phyloP scores from a whole-genome alignment of 2,888 invertebrate species.

The Portevinia maculata region DNA sequence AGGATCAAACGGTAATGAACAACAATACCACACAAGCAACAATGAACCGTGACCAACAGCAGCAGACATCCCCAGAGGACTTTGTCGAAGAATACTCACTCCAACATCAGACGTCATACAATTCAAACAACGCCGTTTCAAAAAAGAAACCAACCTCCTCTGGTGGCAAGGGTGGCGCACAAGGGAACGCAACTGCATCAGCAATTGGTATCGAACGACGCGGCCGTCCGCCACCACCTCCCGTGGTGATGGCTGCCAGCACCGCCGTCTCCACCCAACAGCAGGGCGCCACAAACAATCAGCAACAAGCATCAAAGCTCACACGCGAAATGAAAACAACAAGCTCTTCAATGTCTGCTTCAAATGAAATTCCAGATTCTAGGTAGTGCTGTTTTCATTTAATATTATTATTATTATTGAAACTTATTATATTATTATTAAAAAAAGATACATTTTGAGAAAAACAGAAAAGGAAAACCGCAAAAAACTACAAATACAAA shows the following conservation, averaged over 20 bases:
- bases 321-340: conserved; percentile 77
- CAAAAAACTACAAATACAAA: conserved; percentile 59
- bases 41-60: conserved; percentile 80
- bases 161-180: conserved; percentile 76
- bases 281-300: conserved; percentile 72
- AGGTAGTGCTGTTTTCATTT: conserved; percentile 82
- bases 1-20: conserved; percentile 80
- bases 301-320: conserved; percentile 80
- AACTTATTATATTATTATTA: conserved; percentile 82
- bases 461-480: conserved; percentile 49
- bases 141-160: conserved; percentile 77
- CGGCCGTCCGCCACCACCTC: conserved; percentile 80
- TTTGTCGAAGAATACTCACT: conserved; percentile 81
- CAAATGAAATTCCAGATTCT: conserved; percentile 83
- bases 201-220: conserved; percentile 81
- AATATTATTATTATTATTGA: conserved; percentile 80
- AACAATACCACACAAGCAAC: conserved; percentile 78
- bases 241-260: conserved; percentile 44
- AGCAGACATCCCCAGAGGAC: conserved; percentile 83
- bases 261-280: conserved; percentile 75
- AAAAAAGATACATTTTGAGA: conserved; percentile 70
- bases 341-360: conserved; percentile 78
- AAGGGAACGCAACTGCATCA: conserved; percentile 76
- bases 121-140: conserved; percentile 77
- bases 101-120: conserved; percentile 78